Evolutionary conservation across 1,140 invertebrate species (phyloP).

Genomic region (Andrena cerasifolii): DNA sequence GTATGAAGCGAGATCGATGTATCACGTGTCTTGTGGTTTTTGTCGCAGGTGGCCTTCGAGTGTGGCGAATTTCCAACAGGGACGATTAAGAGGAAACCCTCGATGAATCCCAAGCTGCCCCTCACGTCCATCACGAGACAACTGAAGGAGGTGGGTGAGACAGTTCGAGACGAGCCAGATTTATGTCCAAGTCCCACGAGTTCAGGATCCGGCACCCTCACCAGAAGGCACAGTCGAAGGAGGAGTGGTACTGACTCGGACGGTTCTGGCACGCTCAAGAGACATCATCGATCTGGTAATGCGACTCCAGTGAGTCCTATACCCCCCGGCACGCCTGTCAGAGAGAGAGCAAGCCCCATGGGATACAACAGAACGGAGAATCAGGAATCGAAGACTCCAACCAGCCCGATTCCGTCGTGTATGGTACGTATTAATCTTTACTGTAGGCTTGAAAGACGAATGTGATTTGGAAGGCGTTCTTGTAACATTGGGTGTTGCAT

Average conservation of each 20-base stretch:
- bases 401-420: constrained; percentile 77
- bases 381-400: constrained; percentile 78
- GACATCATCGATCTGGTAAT: constrained; percentile 82
- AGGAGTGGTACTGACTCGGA: constrained; percentile 84
- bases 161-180: constrained; percentile 79
- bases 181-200: constrained; percentile 79
- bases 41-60: constrained; percentile 80
- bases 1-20: not conserved
- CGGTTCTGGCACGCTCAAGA: constrained; percentile 85
- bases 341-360: constrained; percentile 80
- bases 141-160: constrained; percentile 91
- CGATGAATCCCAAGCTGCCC: constrained; percentile 94
- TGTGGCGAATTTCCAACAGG: constrained; percentile 82
- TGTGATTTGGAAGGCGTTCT: too few relatives aligned
- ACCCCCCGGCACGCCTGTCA: constrained; percentile 80
- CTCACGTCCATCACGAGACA: constrained; percentile 95
- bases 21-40: not conserved
- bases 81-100: constrained; percentile 94
- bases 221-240: constrained; percentile 83
- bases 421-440: constrained; percentile 77
- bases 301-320: constrained; percentile 82
- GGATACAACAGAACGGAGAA: constrained; percentile 74
- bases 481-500: too few relatives aligned
- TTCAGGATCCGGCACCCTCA: constrained; percentile 82
- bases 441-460: not conserved